Conservation (phyloP, 1,140 invertebrate species). For the Anadara kagoshimensis region DNA sequence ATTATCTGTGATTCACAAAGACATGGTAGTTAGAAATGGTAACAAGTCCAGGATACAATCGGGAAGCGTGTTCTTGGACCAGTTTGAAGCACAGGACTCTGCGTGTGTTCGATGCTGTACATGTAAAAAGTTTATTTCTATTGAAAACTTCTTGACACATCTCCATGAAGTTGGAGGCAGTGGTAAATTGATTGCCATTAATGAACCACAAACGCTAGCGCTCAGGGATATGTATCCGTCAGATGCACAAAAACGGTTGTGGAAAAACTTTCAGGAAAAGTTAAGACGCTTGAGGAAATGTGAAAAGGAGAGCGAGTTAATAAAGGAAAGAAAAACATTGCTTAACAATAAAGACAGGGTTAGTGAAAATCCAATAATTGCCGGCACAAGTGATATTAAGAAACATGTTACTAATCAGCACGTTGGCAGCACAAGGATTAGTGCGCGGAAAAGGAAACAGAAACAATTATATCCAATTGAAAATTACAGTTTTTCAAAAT, state of each 20-base stretch:
- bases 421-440: constrained; percentile 48
- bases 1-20: constrained; percentile 46
- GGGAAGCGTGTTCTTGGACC: constrained; percentile 62
- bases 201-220: constrained; percentile 49
- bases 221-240: constrained; percentile 50
- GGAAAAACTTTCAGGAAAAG: constrained; percentile 61
- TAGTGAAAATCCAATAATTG: constrained; percentile 21
- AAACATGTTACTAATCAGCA: constrained; percentile 1
- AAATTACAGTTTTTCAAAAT: constrained; percentile 47
- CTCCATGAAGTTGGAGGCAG: constrained; percentile 54
- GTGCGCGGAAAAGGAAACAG: constrained; percentile 61
- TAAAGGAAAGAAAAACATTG: neutral
- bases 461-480: constrained; percentile 70
- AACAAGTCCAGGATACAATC: constrained; percentile 45
- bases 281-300: constrained; percentile 34
- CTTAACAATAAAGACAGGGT: neutral
- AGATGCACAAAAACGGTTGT: constrained; percentile 53
- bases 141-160: constrained; percentile 62
- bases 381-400: constrained; percentile 9
- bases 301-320: neutral
- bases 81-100: constrained; percentile 58
- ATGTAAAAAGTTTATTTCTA: constrained; percentile 62
- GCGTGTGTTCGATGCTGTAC: constrained; percentile 62
- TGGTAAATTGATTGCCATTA: constrained; percentile 47
- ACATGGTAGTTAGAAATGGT: constrained; percentile 30